Conservation (phyloP, 2,113 vertebrate species). For the Aspiorhynchus laticeps region DNA sequence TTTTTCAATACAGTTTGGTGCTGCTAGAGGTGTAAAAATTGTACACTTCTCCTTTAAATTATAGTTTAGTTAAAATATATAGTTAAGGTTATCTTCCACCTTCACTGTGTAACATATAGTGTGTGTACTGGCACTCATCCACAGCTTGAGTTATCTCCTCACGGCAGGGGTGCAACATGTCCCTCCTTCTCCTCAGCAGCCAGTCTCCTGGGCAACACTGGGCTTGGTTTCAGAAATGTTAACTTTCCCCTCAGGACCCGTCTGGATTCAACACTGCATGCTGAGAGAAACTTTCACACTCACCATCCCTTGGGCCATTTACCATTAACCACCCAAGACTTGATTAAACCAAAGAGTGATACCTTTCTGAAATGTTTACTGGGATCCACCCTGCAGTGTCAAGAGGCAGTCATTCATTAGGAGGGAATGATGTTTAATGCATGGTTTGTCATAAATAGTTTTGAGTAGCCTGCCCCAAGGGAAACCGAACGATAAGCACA, state of each 20-base stretch:
- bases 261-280: slow-evolving; percentile 45
- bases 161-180: slow-evolving; percentile 51
- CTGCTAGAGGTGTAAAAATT: not conserved
- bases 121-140: slow-evolving; percentile 48
- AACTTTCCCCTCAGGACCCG: slow-evolving; percentile 51
- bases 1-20: not conserved
- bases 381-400: slow-evolving; percentile 28
- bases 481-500: slow-evolving; percentile 17
- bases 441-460: slow-evolving; percentile 23
- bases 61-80: not conserved
- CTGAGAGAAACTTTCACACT: slow-evolving; percentile 37
- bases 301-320: not conserved
- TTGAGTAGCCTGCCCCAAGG: slow-evolving; percentile 10
- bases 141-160: slow-evolving; percentile 52
- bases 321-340: slow-evolving; percentile 28
- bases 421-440: slow-evolving; percentile 28
- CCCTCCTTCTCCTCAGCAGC: slow-evolving; percentile 26
- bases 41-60: too few relatives aligned
- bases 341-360: slow-evolving; percentile 34
- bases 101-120: slow-evolving; percentile 13
- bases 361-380: slow-evolving; percentile 41
- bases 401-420: slow-evolving; percentile 5
- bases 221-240: slow-evolving; percentile 52
- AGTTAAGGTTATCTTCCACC: not conserved
- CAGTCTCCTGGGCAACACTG: slow-evolving; percentile 47